Conservation (phyloP, 2,113 vertebrate genomes). For the Poeciliopsis prolifica region DNA sequence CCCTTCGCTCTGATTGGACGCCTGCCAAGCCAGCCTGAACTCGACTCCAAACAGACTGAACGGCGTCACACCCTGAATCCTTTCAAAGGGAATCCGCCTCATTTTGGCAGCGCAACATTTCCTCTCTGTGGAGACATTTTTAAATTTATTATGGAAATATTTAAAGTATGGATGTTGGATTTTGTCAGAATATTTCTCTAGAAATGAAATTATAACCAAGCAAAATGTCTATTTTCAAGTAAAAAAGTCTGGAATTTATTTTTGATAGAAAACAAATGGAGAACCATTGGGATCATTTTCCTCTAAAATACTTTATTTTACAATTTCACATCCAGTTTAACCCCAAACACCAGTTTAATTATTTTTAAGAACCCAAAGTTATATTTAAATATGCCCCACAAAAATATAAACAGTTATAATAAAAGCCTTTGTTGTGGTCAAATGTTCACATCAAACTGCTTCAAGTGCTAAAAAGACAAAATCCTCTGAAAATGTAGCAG, state of each 20-base stretch:
- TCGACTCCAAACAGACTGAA: neutral
- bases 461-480: neutral
- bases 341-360: too few species aligned
- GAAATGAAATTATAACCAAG: conserved; percentile 1
- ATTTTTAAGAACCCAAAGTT: neutral
- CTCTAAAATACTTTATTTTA: neutral
- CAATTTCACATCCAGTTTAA: neutral
- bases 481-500: neutral
- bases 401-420: neutral
- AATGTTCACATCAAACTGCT: neutral
- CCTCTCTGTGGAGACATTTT: neutral
- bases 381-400: neutral
- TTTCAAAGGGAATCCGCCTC: neutral
- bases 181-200: neutral
- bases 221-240: neutral
- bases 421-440: neutral
- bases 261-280: neutral
- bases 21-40: conserved; percentile 36
- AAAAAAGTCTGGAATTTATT: conserved; percentile 5
- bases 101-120: neutral
- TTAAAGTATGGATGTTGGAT: neutral
- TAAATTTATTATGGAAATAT: neutral
- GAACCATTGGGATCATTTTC: neutral
- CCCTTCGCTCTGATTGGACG: neutral
- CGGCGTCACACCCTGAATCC: neutral